Evolutionary conservation across 2,113 vertebrate genomes (phyloP), one percentile per base, ranked within the genome.

Genomic region (Diadophis punctatus): DNA sequence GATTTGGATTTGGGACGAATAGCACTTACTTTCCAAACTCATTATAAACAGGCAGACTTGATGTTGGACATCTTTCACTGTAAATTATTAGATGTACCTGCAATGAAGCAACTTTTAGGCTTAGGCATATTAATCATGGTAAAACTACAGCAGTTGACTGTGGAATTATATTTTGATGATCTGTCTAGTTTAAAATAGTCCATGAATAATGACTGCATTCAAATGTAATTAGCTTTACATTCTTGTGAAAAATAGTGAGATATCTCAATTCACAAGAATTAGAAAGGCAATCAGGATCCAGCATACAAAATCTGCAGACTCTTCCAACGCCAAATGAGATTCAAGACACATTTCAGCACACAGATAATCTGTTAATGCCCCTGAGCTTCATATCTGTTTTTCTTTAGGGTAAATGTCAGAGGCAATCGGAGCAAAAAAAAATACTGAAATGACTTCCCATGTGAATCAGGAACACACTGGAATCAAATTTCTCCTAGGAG

Each of bases 171-270:
- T 0, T 90, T 84, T 53, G 34, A 89, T 23, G 86, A 88, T 4
- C 2, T 91, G 91, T 52, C 25, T 89, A 94, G 93, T 93, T 87
- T 34, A 92, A 93, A 91, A 89, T 49, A 55, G 90, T 43, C 48
- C 43, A 52, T 86, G 23, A 87, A 91, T 93, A 74, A 91, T 88
- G 58, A 23, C 27, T 90, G 46, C 8, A 30, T 90, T 94, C 12
- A 91, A 88, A 46, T 2, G 30, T 34, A 74, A 22, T 91, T 86
- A 93, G 6, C 12, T n/a, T 91, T 8, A 22, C 30, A 56, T 34
- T 8, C 46, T 43, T 39, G 4, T 43, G 48, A 90, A 86, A 90
- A 48, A 90, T 34, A 60, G 48, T 25, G 46, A 53, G 52, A 85
- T 58, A 49, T 68, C 27, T 89, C 27, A 46, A 85, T 56, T 4